Evolutionary conservation across 2,888 invertebrate genomes (phyloP).

Genomic region (Heliconius cydno): DNA sequence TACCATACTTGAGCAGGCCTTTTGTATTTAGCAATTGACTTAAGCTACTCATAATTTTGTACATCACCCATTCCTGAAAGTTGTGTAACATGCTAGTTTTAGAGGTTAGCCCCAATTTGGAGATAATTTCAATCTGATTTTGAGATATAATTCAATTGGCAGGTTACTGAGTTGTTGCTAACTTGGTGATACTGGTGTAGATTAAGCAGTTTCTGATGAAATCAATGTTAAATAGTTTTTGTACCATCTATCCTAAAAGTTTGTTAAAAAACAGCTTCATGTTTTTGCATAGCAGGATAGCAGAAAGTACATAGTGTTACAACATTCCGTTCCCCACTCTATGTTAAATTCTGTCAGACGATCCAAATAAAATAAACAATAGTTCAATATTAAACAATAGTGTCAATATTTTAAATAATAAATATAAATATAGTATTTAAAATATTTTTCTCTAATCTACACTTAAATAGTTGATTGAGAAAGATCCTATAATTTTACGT

Average conservation of each 20-base stretch:
- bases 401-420: too few species aligned
- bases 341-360: too few species aligned
- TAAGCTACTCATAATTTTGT: not conserved
- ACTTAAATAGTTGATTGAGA: not conserved
- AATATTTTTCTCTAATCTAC: not conserved
- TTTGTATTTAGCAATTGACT: constrained; percentile 15
- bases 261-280: too few species aligned
- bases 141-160: constrained; percentile 7
- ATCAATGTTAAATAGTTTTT: not conserved
- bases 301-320: too few species aligned
- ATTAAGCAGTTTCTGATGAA: not conserved
- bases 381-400: too few species aligned
- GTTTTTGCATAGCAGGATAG: too few species aligned
- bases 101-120: not conserved
- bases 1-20: not conserved
- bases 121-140: constrained; percentile 7
- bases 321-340: too few species aligned
- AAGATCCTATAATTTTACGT: not conserved
- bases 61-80: constrained; percentile 3
- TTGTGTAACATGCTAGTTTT: constrained; percentile 4
- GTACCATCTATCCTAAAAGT: not conserved
- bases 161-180: constrained; percentile 3
- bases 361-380: too few species aligned
- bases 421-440: not conserved
- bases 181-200: not conserved